A percentile compares a stretch with the other conserved stretches of the same genome.
Conservation (phyloP, 64 coral and sea anemone genomes). For the Platygyra sinensis region DNA sequence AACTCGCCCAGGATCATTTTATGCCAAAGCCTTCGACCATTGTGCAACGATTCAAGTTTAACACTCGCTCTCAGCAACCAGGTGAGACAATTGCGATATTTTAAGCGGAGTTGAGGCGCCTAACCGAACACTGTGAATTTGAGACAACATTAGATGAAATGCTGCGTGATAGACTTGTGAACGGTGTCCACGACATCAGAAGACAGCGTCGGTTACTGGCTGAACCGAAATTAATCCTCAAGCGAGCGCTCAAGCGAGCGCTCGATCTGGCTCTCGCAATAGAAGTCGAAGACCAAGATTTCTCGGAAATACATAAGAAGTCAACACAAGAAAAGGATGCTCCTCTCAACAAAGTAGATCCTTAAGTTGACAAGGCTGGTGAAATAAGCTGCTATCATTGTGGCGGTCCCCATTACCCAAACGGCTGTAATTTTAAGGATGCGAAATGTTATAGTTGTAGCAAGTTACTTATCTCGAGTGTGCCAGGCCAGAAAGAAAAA, state of each 20-base stretch:
- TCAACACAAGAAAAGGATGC: neutral
- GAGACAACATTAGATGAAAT: no score
- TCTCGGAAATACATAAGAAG: neutral
- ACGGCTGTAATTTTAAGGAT: constrained; percentile 54
- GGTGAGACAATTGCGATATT: constrained; percentile 11
- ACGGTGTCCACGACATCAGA: constrained; percentile 26
- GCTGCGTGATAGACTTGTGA: constrained; percentile 12
- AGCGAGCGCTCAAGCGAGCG: no score
- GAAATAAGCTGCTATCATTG: constrained; percentile 22
- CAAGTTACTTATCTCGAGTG: constrained; percentile 45
- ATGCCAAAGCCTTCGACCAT: no score
- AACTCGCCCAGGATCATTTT: no score
- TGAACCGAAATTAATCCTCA: constrained; percentile 38
- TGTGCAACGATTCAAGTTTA: no score
- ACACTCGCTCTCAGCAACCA: neutral
- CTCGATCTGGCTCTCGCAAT: constrained; percentile 46
- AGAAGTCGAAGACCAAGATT: constrained; percentile 32
- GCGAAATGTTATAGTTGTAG: constrained; percentile 58
- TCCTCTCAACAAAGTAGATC: neutral
- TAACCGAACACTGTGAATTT: constrained; percentile 35
- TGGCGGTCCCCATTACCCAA: constrained; percentile 51
- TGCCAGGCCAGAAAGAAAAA: constrained; percentile 24
- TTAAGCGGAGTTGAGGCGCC: constrained; percentile 28
- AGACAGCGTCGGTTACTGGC: constrained; percentile 27
- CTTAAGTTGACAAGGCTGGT: neutral